Evolutionary conservation across 1,140 invertebrate genomes (phyloP), one percentile per base, ranked within the genome.

Genomic region (Trichogramma pretiosum): DNA sequence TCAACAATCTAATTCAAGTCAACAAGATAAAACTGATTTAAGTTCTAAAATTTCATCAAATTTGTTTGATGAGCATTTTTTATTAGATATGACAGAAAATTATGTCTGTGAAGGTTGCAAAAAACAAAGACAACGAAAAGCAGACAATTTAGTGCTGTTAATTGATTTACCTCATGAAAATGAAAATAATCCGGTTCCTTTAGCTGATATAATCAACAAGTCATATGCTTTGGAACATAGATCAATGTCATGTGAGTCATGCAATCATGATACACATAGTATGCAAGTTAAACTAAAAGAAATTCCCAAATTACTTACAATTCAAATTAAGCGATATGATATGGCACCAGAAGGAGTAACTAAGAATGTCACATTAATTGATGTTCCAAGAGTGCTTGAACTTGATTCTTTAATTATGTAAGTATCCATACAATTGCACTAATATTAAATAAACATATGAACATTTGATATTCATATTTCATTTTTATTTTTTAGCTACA

Each of bases 91-190:
- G 59, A 55, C 57, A n/a, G 63, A 67, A 36, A 55, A 63, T 44
- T 65, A 62, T n/a, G 28, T 38, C 9, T 67, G 65, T 38, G 56
- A 62, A 34, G 30, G 44, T 17, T 68, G 65, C 23, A 19, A 16
- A 3, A 60, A 65, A 42, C 54, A 57, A 33, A 61, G 62, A 21
- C 55, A 63, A 36, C 56, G 52, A 18, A 57, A 59, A 14, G 56
- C 63, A n/a, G 62, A 63, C 22, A 65, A 67, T 53, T 40, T 67
- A 21, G 63, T 65, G 60, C 43, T 67, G 1, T 67, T 61, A 19
- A 55, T 60, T 19, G 62, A 64, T 47, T 42, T 67, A 7, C 58
- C 60, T 8, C 18, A 58, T 1, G 57, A 60, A 21, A 50, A 52
- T 37, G 46, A 56, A 16, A 53, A 39, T 3, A 40, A 17, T 1